Evolutionary conservation across 2,113 vertebrate species (phyloP), one percentile per base, ranked within the genome.

Genomic region (Urocitellus parryii): DNA sequence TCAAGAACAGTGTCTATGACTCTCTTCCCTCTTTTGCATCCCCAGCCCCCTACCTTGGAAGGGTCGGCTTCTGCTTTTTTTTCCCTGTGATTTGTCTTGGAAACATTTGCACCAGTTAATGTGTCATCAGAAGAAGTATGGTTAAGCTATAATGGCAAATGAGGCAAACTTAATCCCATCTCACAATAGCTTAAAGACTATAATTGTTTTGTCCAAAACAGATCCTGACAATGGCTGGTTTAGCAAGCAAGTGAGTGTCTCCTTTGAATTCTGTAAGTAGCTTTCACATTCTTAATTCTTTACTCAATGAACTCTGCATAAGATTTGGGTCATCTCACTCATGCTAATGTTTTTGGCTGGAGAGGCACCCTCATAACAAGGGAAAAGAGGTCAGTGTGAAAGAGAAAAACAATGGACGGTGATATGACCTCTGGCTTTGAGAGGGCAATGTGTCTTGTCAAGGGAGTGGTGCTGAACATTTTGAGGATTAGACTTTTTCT

Each of bases 201-300:
- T 81, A 80, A 97, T 78, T 91, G 94, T 89, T 96, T 94, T 84
- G 67, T 89, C 89, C 88, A 81, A 74, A 95, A 82, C 67, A 95
- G 85, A 91, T 48, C 82, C 39, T 79, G 74, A 92, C 39, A 81
- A 93, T 76, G 91, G 67, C 34, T 96, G 74, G 56, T 90, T 96
- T 96, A 92, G 92, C 61, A 96, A 95, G 70, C 85, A 96, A 96
- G 61, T 83, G 32, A 34, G 29, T 39, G n/a, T 88, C 88, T 95
- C 48, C 25, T 96, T 68, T 68, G 53, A 92, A 84, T 90, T 90
- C 90, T 92, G 0, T 74, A 91, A 91, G 34, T 27, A 78, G 68
- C n/a, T 79, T 87, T 86, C 86, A 92, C 34, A 74, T 86, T 42
- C 5, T 25, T 39, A 53, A 76, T 72, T 87, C 56, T 96, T 95